Evolutionary conservation across 2,113 vertebrate genomes (phyloP).

Genomic region (Corydoras maculifer): DNA sequence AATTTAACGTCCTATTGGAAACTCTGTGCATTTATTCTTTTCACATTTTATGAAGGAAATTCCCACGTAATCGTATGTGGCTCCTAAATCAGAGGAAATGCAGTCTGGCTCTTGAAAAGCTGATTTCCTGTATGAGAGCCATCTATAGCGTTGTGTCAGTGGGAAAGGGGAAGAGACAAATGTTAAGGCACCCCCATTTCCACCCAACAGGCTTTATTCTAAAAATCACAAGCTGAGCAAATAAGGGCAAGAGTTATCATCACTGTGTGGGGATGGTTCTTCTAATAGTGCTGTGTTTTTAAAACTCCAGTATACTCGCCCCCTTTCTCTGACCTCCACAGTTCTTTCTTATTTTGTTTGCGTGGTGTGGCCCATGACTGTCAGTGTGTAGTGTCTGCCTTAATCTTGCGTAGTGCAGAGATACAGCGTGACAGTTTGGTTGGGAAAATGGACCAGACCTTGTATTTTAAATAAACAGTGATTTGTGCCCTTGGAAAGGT

Average conservation of each 20-base stretch:
- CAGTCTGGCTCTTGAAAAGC: background rate
- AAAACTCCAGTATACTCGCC: background rate
- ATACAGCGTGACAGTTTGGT: constrained; percentile 11
- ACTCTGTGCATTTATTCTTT: no score
- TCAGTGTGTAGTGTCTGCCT: constrained; percentile 23
- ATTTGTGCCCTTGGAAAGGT: background rate
- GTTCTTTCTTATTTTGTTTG: constrained; percentile 27
- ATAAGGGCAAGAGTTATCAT: constrained; percentile 29
- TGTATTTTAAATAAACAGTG: background rate
- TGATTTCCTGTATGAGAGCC: no score
- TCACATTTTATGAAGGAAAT: no score
- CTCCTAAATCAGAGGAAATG: background rate
- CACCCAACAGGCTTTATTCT: constrained; percentile 13
- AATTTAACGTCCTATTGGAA: no score
- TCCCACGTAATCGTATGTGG: no score
- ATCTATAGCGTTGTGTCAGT: background rate
- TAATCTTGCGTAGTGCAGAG: constrained; percentile 16
- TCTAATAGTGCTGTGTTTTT: constrained; percentile 18
- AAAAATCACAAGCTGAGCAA: constrained; percentile 35
- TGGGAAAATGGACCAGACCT: background rate
- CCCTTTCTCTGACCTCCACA: background rate
- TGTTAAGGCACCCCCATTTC: background rate
- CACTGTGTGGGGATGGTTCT: constrained; percentile 28
- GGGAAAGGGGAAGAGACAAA: background rate
- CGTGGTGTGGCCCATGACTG: constrained; percentile 19